phyloP scores from a whole-genome alignment of 2,797 vertebrate genomes.

The Harpagifer antarcticus region DNA sequence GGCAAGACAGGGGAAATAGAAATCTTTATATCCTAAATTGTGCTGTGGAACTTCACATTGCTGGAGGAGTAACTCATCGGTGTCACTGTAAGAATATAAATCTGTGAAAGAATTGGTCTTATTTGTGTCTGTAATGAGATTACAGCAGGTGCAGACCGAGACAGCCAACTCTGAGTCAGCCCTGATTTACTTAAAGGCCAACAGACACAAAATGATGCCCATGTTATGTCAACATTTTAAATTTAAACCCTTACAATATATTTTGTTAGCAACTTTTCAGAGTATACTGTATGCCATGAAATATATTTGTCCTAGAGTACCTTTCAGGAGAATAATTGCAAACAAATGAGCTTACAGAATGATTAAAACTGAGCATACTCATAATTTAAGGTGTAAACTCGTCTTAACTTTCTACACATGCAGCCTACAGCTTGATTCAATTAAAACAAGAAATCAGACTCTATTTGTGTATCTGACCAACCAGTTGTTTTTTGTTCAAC shows the following conservation, averaged over 20 bases:
- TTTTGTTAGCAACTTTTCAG: neutral
- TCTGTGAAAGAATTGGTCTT: neutral
- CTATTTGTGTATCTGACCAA: neutral
- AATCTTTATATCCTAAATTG: neutral
- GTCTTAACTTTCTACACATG: slow-evolving; percentile 20
- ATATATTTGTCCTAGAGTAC: slow-evolving; percentile 13
- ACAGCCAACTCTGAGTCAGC: neutral
- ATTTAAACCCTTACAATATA: neutral
- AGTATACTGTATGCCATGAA: neutral
- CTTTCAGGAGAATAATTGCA: slow-evolving; percentile 37
- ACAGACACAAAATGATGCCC: neutral
- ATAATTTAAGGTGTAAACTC: slow-evolving; percentile 20
- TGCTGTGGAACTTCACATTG: too few species aligned
- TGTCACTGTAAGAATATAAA: neutral
- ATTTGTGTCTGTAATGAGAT: neutral
- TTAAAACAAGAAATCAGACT: neutral
- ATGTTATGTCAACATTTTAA: neutral
- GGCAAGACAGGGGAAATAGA: neutral
- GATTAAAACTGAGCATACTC: slow-evolving; percentile 4
- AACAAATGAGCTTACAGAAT: slow-evolving; percentile 27
- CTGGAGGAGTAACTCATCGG: neutral
- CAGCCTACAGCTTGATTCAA: slow-evolving; percentile 21
- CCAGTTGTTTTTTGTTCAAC: neutral
- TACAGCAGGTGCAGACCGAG: slow-evolving; percentile 3
- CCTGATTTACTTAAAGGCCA: slow-evolving; percentile 5